Base-by-base conservation (phyloP, 1,140 invertebrate genomes). In the Dermatophagoides farinae region DNA sequence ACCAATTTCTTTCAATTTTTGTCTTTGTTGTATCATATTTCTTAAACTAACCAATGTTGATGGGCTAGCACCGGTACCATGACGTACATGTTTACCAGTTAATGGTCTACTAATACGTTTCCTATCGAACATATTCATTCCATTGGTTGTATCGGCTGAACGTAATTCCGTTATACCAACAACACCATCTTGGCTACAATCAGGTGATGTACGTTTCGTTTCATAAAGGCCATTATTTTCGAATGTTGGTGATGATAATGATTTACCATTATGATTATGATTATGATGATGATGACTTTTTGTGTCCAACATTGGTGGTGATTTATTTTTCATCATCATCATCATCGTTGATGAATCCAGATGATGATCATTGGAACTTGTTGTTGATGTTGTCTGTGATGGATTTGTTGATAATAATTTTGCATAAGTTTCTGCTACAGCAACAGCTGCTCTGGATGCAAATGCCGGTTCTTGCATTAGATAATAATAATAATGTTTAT, bases 31-130 rank as follows among this genome's bases (percentile, higher is more conserved):
- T 23, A 76, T 72, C 61, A 75, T 75, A 50, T 71, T 68, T 16
- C 74, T 67, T 9, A 76, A 67, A n/a, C 71, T 72, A 9, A 71
- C 62, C 18, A 76, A 68, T 0, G 74, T 76, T 9, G 70, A 65
- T 1, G 73, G 69, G 20, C 71, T 74, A 23, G 75, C 75, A 23
- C 75, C 75, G 6, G 75, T 76, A 18, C 75, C 75, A 20, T 73
- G 70, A 16, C 71, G 65, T 1, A 76, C 75, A 62, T 76, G 74
- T 60, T 74, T 71, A 1, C 75, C 75, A 5, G 71, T 73, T 18
- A 73, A 68, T 10, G 73, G 73, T 10, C 74, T 53, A n/a, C 69
- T 68, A 1, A 71, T 70, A 40, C 72, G 66, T 62, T 78, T 71
- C 38, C 68, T 18, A 53, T 65, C 57, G 8, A 25, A 44, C 10